Base-by-base conservation (phyloP, 1,140 invertebrate genomes). In the Ceratoteleas bidentatus region DNA sequence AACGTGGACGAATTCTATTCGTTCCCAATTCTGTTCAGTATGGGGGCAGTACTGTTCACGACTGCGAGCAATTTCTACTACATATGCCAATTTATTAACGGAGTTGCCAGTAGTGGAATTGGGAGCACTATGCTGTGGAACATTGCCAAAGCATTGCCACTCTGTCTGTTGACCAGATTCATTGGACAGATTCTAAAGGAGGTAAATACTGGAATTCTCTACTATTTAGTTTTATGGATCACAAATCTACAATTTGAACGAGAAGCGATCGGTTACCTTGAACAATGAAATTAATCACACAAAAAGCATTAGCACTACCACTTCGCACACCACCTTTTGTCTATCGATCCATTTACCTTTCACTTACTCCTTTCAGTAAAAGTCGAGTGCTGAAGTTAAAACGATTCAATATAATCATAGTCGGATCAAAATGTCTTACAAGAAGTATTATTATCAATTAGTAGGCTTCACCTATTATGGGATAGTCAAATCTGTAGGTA, bases 181-280 rank as follows among this genome's bases (percentile, higher is more conserved):
- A 15, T 64, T 38, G 49, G 13, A 0, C 47, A 64, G 24, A 52
- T 64, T 52, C 52, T 64, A 11, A 64, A 38, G 14, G 61, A 64
- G 61, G 61, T 64, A 64, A 34, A 36, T 4, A 36, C 34, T 36
- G 34, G 34, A 36, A 36, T 36, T 6, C n/a, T n/a, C n/a, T n/a
- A n/a, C n/a, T n/a, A n/a, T n/a, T n/a, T n/a, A n/a, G n/a, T n/a
- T n/a, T n/a, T n/a, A n/a, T n/a, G n/a, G n/a, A n/a, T n/a, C n/a
- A 24, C 24, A 24, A 24, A 24, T 24, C 4, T 24, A 24, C 24
- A 24, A 24, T 2, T 24, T 24, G 4, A 24, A 24, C 24, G 24
- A 24, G 24, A 24, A 4, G 1, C 4, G 24, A 24, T 24, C 24
- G 24, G 4, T 24, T 24, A 24, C 24, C 24, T 24, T 24, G 24